Percentiles rank a stretch among this genome's conserved stretches.
Conservation (phyloP, 2,888 invertebrate genomes). For the Myopa testacea region DNA sequence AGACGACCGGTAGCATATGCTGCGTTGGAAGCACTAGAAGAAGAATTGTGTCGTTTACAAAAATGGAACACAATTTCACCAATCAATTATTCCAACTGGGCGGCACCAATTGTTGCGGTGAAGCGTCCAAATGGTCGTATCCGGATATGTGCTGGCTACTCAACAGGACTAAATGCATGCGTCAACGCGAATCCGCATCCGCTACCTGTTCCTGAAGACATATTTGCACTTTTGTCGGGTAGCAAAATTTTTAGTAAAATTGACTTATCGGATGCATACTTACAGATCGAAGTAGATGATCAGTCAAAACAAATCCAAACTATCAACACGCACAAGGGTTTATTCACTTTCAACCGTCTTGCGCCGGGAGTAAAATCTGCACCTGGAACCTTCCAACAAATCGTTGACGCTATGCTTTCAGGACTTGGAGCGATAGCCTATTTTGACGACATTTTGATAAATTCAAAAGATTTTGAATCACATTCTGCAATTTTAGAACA, state of each 20-base stretch:
- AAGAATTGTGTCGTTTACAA: conserved; percentile 41
- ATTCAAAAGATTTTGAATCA: conserved; percentile 3
- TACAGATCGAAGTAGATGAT: conserved; percentile 45
- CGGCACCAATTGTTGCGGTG: conserved; percentile 46
- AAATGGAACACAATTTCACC: conserved; percentile 40
- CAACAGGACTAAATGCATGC: conserved; percentile 43
- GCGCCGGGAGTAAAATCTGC: conserved; percentile 34
- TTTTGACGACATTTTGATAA: conserved; percentile 3
- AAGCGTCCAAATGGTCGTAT: conserved; percentile 39
- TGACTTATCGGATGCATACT: conserved; percentile 45
- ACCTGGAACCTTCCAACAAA: conserved; percentile 17
- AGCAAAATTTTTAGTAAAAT: conserved; percentile 38
- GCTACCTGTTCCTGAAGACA: conserved; percentile 41
- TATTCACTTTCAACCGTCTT: conserved; percentile 43
- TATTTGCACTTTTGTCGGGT: conserved; percentile 38
- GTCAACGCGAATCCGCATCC: conserved; percentile 45
- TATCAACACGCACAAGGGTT: conserved; percentile 42
- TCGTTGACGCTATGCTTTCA: neutral
- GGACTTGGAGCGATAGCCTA: conserved; percentile 1
- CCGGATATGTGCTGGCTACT: conserved; percentile 48
- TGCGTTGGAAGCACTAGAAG: conserved; percentile 38
- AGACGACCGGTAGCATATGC: conserved; percentile 47
- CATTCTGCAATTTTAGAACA: neutral
- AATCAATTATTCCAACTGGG: conserved; percentile 46
- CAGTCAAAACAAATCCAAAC: conserved; percentile 42